phyloP scores from a whole-genome alignment of 2,888 invertebrate species.

The Drosophila paracracens region DNA sequence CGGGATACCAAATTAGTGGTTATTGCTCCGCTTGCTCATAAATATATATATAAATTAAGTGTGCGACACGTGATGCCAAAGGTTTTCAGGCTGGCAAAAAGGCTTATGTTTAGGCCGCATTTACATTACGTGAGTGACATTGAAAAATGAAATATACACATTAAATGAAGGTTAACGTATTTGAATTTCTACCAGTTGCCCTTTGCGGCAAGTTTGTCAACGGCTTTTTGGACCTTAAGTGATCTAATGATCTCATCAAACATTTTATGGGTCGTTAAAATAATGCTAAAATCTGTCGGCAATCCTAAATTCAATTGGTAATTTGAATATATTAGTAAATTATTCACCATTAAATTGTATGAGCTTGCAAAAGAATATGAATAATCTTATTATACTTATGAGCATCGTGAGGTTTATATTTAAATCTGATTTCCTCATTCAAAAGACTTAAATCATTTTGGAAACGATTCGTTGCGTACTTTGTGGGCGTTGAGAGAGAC shows the following conservation, averaged over 20 bases:
- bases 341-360: slow-evolving; percentile 44
- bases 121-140: slow-evolving; percentile 69
- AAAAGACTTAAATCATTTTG: not conserved
- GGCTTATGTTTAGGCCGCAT: slow-evolving; percentile 13
- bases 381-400: slow-evolving; percentile 19
- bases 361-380: slow-evolving; percentile 31
- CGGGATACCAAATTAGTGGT: slow-evolving; percentile 24
- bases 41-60: not conserved
- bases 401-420: slow-evolving; percentile 9
- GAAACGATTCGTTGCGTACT: not conserved
- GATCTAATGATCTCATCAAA: slow-evolving; percentile 21
- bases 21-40: slow-evolving; percentile 26
- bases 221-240: not conserved
- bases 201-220: slow-evolving; percentile 8
- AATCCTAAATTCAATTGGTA: slow-evolving; percentile 2
- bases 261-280: not conserved
- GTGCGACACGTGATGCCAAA: slow-evolving; percentile 23
- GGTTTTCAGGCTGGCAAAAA: slow-evolving; percentile 20
- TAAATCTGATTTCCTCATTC: slow-evolving; percentile 48
- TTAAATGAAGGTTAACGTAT: slow-evolving; percentile 49
- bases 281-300: not conserved
- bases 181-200: slow-evolving; percentile 25
- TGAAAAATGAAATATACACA: slow-evolving; percentile 49
- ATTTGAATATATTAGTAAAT: slow-evolving; percentile 6
- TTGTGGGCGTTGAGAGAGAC: not conserved